phyloP scores from a whole-genome alignment of 2,113 vertebrate species.

The Vidua chalybeata region DNA sequence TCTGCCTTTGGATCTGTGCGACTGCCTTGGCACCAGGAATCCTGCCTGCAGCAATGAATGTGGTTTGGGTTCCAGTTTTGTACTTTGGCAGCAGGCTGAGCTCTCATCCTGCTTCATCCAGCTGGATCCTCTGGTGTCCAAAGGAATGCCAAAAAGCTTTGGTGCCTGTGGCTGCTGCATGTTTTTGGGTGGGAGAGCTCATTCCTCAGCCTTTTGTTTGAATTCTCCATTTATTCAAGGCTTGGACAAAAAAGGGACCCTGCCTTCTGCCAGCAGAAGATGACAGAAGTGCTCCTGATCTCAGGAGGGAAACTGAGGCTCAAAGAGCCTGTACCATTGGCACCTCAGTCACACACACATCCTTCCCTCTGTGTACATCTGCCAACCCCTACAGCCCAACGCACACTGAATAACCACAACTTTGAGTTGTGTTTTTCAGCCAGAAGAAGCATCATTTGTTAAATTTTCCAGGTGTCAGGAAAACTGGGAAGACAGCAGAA shows the following conservation, averaged over 20 bases:
- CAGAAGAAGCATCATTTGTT: neutral
- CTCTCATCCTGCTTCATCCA: neutral
- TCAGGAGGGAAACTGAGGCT: neutral
- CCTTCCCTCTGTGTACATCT: neutral
- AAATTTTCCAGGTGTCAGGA: neutral
- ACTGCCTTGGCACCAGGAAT: neutral
- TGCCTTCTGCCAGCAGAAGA: neutral
- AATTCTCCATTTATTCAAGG: neutral
- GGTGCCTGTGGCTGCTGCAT: neutral
- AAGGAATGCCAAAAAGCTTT: neutral
- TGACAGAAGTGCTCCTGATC: neutral
- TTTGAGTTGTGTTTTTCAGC: neutral
- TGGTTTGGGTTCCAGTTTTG: neutral
- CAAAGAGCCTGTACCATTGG: neutral
- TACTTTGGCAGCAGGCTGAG: neutral
- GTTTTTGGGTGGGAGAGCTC: neutral
- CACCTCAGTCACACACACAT: rapidly evolving
- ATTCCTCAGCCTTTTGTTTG: neutral
- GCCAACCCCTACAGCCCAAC: rapidly evolving
- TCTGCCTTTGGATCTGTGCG: neutral
- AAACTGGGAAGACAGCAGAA: neutral
- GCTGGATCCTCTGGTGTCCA: neutral
- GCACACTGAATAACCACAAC: neutral
- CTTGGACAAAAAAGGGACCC: neutral
- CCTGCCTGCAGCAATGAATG: neutral